These are phyloP conservation scores for Koerneria pararmatus DNA, from an alignment of 2,888 invertebrate species.

Conservation along the genomic window DNA sequence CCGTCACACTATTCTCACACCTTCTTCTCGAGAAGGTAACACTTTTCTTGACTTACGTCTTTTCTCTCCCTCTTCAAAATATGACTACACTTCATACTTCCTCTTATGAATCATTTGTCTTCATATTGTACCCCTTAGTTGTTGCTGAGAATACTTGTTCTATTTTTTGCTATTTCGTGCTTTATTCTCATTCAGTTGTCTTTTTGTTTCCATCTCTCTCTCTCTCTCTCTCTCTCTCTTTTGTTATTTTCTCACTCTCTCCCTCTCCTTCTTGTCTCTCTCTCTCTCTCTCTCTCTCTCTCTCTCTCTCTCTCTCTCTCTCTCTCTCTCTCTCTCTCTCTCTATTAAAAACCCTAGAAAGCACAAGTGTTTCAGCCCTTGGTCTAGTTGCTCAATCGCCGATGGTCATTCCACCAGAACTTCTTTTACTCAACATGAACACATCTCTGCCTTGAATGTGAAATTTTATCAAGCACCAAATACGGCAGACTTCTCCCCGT, in stretches of 20 bases:
- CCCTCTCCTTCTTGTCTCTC: not conserved
- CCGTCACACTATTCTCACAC: too few species aligned
- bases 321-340: too few species aligned
- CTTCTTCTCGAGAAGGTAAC: too few species aligned
- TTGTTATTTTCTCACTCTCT: constrained; percentile 8
- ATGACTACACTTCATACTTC: too few species aligned
- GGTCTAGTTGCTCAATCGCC: not conserved
- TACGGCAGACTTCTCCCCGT: not conserved
- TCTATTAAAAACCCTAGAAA: not conserved
- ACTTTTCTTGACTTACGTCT: too few species aligned
- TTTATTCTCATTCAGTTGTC: constrained; percentile 12
- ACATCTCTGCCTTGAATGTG: not conserved
- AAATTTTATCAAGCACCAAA: not conserved
- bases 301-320: not conserved
- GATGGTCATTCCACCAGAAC: not conserved
- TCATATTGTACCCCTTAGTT: too few species aligned
- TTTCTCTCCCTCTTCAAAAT: too few species aligned
- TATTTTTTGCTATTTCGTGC: too few species aligned
- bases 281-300: constrained; percentile 9
- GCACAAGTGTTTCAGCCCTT: not conserved
- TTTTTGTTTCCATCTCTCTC: not conserved
- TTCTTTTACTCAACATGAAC: not conserved
- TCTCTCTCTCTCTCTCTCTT: not conserved
- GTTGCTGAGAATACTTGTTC: too few species aligned
- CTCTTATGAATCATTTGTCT: too few species aligned